These are phyloP conservation scores for Pelecanoides urinatrix DNA, from an alignment of 2,113 vertebrate species.

Conservation along the genomic window DNA sequence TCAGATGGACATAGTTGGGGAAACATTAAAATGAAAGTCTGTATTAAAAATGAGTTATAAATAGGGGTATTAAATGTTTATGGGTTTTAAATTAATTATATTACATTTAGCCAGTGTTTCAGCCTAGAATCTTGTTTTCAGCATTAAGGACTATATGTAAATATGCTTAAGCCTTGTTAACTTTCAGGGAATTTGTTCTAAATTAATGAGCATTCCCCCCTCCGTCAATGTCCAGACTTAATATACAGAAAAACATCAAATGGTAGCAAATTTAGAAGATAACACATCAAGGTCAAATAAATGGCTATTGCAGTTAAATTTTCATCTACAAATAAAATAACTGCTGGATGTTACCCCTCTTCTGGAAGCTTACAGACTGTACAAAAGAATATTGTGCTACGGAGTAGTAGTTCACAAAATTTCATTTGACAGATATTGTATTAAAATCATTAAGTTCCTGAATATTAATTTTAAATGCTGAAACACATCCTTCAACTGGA, in stretches of 20 bases:
- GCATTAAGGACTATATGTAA: not conserved
- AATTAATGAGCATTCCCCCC: not conserved
- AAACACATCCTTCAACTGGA: not conserved
- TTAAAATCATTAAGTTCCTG: not conserved
- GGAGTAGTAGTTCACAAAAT: not conserved
- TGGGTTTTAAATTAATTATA: not conserved
- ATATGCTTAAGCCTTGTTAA: not conserved
- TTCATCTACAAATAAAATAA: not conserved
- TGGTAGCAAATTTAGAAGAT: not conserved
- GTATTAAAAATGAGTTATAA: not conserved
- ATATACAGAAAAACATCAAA: not conserved
- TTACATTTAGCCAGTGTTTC: not conserved
- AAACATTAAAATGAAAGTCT: not conserved
- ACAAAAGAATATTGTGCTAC: not conserved
- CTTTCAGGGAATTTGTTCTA: not conserved
- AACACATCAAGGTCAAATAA: not conserved
- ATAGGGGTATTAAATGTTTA: not conserved
- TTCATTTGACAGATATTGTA: not conserved
- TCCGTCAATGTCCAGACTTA: not conserved
- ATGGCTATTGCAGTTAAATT: not conserved
- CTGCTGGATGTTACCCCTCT: not conserved
- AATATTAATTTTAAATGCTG: not conserved
- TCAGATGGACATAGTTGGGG: not conserved
- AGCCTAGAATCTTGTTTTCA: not conserved
- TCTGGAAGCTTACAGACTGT: not conserved